Conservation (phyloP, 92 coral and sea anemone species). For the Galaxea fascicularis region DNA sequence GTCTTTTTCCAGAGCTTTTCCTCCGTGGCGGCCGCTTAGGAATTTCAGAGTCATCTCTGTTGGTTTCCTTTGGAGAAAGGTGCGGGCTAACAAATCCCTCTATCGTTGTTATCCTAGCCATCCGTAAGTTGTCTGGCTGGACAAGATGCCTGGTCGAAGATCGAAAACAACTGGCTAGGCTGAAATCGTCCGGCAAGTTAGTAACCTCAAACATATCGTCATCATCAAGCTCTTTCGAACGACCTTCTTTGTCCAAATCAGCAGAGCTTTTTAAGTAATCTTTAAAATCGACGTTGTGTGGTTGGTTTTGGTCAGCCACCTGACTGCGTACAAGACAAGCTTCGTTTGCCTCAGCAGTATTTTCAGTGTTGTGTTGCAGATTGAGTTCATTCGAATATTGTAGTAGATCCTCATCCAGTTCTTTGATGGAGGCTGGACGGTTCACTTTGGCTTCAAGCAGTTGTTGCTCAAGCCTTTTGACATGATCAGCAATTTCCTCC, state of each 20-base stretch:
- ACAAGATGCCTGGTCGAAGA: conserved; percentile 19
- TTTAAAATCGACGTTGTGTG: neutral
- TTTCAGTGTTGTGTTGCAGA: neutral
- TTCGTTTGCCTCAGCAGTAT: neutral
- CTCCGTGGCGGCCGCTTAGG: conserved; percentile 26
- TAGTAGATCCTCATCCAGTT: neutral
- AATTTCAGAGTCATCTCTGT: neutral
- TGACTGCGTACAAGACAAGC: neutral
- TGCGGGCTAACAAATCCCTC: conserved; percentile 18
- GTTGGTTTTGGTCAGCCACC: neutral
- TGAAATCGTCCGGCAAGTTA: neutral
- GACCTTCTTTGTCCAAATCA: neutral
- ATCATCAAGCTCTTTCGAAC: neutral
- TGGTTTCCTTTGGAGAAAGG: neutral
- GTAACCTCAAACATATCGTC: neutral
- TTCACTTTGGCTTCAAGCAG: conserved; percentile 41
- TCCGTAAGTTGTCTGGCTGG: conserved; percentile 16
- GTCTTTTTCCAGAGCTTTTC: conserved; percentile 13
- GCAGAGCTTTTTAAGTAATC: conserved; percentile 24
- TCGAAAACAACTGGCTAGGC: neutral
- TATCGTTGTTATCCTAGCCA: conserved; percentile 21
- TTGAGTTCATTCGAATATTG: neutral
- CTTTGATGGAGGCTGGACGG: neutral
- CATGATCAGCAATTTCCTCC: conserved; percentile 69
- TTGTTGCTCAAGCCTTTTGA: conserved; percentile 65